Percentiles rank a stretch among this genome's conserved stretches.
phyloP scores from a whole-genome alignment of 2,797 vertebrate species.

The Notamacropus eugenii region DNA sequence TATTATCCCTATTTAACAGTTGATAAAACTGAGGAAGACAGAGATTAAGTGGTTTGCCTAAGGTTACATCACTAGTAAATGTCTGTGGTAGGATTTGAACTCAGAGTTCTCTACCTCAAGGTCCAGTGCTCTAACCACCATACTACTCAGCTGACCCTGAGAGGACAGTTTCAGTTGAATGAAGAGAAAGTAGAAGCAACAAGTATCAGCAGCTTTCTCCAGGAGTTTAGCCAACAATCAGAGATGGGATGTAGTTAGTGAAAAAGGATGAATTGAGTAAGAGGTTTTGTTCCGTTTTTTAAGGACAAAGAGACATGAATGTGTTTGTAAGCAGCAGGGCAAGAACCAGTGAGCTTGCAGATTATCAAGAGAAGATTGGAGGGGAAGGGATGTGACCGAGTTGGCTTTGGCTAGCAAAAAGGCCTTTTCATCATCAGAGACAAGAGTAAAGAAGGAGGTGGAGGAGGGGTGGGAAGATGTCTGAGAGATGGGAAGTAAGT shows the following conservation, averaged over 20 bases:
- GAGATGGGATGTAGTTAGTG: background rate
- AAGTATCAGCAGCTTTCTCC: too few species aligned
- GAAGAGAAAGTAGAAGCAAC: too few species aligned
- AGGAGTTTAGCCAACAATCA: background rate
- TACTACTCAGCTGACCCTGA: background rate
- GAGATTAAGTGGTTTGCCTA: background rate
- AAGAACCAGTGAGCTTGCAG: background rate
- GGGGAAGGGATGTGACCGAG: background rate
- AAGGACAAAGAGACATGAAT: background rate
- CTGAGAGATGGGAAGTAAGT: background rate
- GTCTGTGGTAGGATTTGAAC: slow-evolving; percentile 23
- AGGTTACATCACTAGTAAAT: background rate
- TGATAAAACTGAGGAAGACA: slow-evolving; percentile 20
- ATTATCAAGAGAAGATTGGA: background rate
- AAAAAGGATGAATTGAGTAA: too few species aligned
- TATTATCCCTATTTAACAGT: background rate
- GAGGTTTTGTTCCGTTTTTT: too few species aligned
- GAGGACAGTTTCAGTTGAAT: too few species aligned
- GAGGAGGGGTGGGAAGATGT: background rate
- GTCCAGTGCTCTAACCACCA: background rate
- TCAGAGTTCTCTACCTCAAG: background rate
- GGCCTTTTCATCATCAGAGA: background rate
- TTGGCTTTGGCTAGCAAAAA: background rate
- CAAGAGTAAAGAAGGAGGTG: background rate
- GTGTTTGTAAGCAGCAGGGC: background rate